These are phyloP conservation scores for Myotis davidii DNA, from an alignment of 2,113 vertebrate species.

Conservation along the genomic window DNA sequence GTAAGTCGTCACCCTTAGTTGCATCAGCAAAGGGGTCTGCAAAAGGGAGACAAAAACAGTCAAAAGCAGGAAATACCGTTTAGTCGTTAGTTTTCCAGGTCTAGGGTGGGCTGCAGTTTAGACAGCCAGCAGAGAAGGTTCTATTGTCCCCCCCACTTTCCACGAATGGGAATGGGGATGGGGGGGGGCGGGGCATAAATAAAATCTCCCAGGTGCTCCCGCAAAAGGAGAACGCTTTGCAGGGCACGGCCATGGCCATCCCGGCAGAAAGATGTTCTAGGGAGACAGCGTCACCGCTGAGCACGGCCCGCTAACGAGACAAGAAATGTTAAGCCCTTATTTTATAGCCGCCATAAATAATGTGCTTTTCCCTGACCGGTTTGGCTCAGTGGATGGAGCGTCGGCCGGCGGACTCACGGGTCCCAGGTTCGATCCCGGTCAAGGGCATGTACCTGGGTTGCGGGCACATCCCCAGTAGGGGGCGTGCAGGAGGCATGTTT, in stretches of 20 bases:
- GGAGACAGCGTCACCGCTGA: not conserved
- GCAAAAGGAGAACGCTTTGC: not conserved
- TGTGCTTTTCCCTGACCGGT: too few species aligned
- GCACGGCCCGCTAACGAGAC: not conserved
- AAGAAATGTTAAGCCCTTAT: not conserved
- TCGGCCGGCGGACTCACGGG: too few species aligned
- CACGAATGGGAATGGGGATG: not conserved
- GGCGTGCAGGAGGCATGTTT: too few species aligned
- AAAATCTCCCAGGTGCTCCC: not conserved
- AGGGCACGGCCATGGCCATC: rapidly evolving
- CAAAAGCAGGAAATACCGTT: not conserved
- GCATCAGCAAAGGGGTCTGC: constrained; percentile 96
- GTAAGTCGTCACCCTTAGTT: constrained; percentile 94
- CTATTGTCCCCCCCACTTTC: not conserved
- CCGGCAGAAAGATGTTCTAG: not conserved
- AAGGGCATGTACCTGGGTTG: too few species aligned
- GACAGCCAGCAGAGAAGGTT: not conserved
- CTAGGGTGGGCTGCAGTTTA: rapidly evolving
- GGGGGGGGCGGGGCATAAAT: too few species aligned
- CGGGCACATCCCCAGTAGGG: too few species aligned
- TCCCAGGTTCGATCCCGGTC: too few species aligned
- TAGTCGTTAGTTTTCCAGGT: not conserved
- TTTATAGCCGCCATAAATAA: not conserved
- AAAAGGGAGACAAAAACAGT: not conserved
- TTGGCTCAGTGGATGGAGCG: too few species aligned